These are phyloP conservation scores for Nesoenas mayeri DNA, from an alignment of 2,113 vertebrate species.

Conservation along the genomic window DNA sequence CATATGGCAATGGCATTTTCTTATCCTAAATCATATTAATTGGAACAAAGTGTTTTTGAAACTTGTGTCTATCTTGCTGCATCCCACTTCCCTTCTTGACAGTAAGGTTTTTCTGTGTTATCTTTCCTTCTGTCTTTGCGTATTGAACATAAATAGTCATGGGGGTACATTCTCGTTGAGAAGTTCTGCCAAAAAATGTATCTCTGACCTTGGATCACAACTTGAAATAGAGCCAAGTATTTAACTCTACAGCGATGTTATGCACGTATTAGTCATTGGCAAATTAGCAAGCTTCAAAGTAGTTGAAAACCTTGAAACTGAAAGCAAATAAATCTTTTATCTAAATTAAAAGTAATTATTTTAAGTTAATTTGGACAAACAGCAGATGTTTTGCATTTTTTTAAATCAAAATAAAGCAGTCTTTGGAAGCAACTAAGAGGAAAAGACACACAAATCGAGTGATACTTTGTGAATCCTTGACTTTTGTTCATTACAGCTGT, in stretches of 20 bases:
- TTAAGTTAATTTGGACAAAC: slow-evolving; percentile 86
- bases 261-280: slow-evolving; percentile 72
- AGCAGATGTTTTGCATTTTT: slow-evolving; percentile 85
- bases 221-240: slow-evolving; percentile 74
- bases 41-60: slow-evolving; percentile 66
- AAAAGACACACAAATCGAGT: slow-evolving; percentile 72
- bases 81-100: slow-evolving; percentile 65
- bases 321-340: slow-evolving; percentile 81
- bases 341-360: slow-evolving; percentile 91
- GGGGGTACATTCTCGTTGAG: slow-evolving; percentile 67
- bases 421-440: slow-evolving; percentile 77
- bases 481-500: slow-evolving; percentile 84
- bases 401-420: slow-evolving; percentile 78
- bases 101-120: slow-evolving; percentile 64
- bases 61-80: slow-evolving; percentile 66
- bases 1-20: slow-evolving; percentile 12
- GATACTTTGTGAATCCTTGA: slow-evolving; percentile 83
- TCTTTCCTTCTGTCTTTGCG: slow-evolving; percentile 72
- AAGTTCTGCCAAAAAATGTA: slow-evolving; percentile 82
- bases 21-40: slow-evolving; percentile 75
- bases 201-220: slow-evolving; percentile 80
- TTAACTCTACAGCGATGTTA: slow-evolving; percentile 70
- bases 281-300: slow-evolving; percentile 71
- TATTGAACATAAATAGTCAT: slow-evolving; percentile 70
- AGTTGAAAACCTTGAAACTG: slow-evolving; percentile 80